phyloP scores from a whole-genome alignment of 2,797 vertebrate species.

The Galaxias olidus region DNA sequence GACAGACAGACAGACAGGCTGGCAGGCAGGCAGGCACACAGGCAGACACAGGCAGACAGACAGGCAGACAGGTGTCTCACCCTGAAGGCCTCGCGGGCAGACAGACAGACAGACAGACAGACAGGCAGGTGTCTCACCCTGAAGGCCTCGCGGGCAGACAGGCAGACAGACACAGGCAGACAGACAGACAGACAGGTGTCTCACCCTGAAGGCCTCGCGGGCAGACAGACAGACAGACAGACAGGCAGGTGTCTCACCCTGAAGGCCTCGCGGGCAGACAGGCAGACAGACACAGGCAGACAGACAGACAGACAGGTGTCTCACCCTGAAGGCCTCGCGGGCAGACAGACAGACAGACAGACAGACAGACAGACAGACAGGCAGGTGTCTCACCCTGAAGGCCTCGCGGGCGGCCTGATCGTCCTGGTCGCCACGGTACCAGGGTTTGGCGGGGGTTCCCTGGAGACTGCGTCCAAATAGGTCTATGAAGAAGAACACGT shows the following conservation, averaged over 20 bases:
- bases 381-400: slow-evolving; percentile 72
- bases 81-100: slow-evolving; percentile 77
- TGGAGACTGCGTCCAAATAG: slow-evolving; percentile 81
- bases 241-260: too few relatives aligned
- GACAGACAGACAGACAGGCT: slow-evolving; percentile 8
- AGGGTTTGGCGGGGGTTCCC: slow-evolving; percentile 69
- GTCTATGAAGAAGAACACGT: slow-evolving; percentile 89
- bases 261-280: too few relatives aligned
- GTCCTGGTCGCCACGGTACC: slow-evolving; percentile 78
- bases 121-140: too few relatives aligned
- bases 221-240: too few relatives aligned
- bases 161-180: too few relatives aligned
- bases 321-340: too few relatives aligned
- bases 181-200: too few relatives aligned
- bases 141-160: background rate
- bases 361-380: slow-evolving; percentile 6
- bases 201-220: too few relatives aligned
- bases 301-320: background rate
- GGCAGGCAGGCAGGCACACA: background rate
- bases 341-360: slow-evolving; percentile 6
- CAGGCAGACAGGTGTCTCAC: slow-evolving; percentile 54
- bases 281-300: too few relatives aligned
- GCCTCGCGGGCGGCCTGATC: slow-evolving; percentile 73
- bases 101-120: background rate
- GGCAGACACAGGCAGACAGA: slow-evolving; percentile 8